Base-by-base conservation (phyloP, 2,888 invertebrate species). In the Ochropleura leucogaster region DNA sequence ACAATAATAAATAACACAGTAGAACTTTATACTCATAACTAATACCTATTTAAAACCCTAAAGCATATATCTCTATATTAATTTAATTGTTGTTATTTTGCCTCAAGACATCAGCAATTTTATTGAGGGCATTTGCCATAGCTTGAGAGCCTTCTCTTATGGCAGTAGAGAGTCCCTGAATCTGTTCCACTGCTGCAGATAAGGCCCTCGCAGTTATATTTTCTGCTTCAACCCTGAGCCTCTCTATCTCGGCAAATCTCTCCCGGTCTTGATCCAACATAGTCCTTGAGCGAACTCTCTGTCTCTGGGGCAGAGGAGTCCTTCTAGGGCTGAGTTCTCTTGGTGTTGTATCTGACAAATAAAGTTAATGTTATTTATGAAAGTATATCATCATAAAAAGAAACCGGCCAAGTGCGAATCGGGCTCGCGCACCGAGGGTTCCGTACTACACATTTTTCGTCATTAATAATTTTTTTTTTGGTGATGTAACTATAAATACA, bases 131-230 rank as follows among this genome's bases (percentile, higher is more conserved):
- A 64, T 64, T 64, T 63, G 63, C 44, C 62, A 62, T 47, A 47
- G 46, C 42, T 66, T 51, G 51, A 51, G 40, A 62, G 53, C 69
- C 53, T 74, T 74, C 63, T 70, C 67, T 20, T 67, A 70, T 70
- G 62, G 74, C 70, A 63, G 49, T 44, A 68, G 62, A 74, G 14
- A 74, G 49, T 55, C 49, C 53, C 53, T 70, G 62, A 60, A 65
- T 60, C 18, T 40, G 60, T 60, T 60, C 63, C 16, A 63, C 5
- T n/a, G 62, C 62, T 6, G 7, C n/a, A 62, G 42, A n/a, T 62
- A 63, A 62, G 44, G 62, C 62, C 44, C 62, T 62, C 14, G 62
- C 62, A 44, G 62, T 62, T 42, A 62, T 12, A 12, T n/a, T 44
- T 62, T 44, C 60, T 60, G 60, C 60, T 60, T 60, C 60, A 60